Evolutionary conservation across 2,888 invertebrate genomes (phyloP).

Genomic region (Perdita meconis): DNA sequence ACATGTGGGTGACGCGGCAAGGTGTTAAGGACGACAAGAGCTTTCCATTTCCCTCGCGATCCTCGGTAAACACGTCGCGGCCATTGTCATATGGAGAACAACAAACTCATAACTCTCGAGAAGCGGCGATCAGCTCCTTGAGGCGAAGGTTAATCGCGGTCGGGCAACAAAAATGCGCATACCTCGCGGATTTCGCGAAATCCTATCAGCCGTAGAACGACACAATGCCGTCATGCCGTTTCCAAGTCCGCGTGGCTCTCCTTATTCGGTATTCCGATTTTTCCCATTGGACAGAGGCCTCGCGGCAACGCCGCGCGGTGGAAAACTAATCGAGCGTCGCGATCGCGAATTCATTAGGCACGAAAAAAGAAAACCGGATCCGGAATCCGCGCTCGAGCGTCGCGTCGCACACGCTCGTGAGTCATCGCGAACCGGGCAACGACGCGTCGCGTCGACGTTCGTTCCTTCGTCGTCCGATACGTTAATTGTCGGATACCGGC

Average conservation of each 20-base stretch:
- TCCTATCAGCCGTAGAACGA: constrained; percentile 19
- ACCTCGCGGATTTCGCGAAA: constrained; percentile 9
- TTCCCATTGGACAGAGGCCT: neutral
- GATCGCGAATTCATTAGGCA: constrained; percentile 74
- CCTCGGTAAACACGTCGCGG: too few relatives aligned
- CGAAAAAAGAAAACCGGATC: constrained; percentile 76
- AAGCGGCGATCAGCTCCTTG: constrained; percentile 6
- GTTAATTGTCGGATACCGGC: constrained; percentile 65
- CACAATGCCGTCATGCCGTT: neutral
- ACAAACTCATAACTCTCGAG: constrained; percentile 2
- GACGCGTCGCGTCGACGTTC: constrained; percentile 35
- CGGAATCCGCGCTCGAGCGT: constrained; percentile 55
- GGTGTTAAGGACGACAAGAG: too few relatives aligned
- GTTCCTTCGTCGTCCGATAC: constrained; percentile 54
- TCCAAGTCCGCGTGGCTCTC: neutral
- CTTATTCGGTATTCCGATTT: neutral
- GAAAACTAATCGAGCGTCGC: constrained; percentile 64
- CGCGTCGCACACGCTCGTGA: constrained; percentile 55
- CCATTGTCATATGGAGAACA: neutral
- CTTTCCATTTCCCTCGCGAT: too few relatives aligned
- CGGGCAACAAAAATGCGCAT: constrained; percentile 7
- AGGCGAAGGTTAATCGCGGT: constrained; percentile 8
- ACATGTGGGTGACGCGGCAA: too few relatives aligned
- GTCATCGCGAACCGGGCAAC: constrained; percentile 62
- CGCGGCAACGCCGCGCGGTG: neutral